Evolutionary conservation across 2,797 vertebrate genomes (phyloP).

Genomic region (Oryzias dopingdopingensis): DNA sequence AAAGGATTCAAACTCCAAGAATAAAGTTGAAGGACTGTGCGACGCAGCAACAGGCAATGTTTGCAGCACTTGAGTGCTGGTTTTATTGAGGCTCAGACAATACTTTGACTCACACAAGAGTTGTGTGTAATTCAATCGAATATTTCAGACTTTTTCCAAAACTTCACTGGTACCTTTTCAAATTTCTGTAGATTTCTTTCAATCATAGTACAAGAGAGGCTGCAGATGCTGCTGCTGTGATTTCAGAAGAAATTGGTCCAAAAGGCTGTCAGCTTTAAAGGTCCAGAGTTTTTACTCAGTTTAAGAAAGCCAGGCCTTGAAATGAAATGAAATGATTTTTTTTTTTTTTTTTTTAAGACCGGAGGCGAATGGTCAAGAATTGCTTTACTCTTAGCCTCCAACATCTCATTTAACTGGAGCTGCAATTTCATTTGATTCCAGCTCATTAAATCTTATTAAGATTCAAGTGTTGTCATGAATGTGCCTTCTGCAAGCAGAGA

Average conservation of each 20-base stretch:
- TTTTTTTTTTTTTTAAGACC: conserved; percentile 23
- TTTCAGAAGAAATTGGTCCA: conserved; percentile 23
- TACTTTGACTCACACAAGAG: conserved; percentile 17
- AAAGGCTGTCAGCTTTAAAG: conserved; percentile 41
- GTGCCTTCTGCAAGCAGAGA: conserved; percentile 60
- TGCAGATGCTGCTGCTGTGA: conserved; percentile 3
- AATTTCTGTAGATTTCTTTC: conserved; percentile 10
- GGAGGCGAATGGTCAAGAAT: conserved; percentile 43
- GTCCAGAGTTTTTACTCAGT: conserved; percentile 30
- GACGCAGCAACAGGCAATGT: conserved; percentile 33
- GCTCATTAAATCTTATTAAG: conserved; percentile 69
- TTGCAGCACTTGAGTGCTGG: conserved; percentile 15
- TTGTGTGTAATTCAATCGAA: conserved; percentile 5
- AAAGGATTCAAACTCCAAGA: conserved; percentile 56
- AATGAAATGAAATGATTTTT: conserved; percentile 42
- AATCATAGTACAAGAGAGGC: conserved; percentile 13
- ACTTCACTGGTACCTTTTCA: conserved; percentile 16
- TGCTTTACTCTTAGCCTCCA: conserved; percentile 39
- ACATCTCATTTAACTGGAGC: conserved; percentile 59
- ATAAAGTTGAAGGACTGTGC: conserved; percentile 55
- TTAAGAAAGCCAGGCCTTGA: conserved; percentile 26
- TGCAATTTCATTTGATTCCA: conserved; percentile 61
- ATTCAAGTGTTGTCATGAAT: conserved; percentile 67
- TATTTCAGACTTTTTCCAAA: conserved; percentile 2
- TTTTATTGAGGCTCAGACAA: conserved; percentile 25